Evolutionary conservation across 2,797 vertebrate species (phyloP).

Genomic region (Malurus splendens): DNA sequence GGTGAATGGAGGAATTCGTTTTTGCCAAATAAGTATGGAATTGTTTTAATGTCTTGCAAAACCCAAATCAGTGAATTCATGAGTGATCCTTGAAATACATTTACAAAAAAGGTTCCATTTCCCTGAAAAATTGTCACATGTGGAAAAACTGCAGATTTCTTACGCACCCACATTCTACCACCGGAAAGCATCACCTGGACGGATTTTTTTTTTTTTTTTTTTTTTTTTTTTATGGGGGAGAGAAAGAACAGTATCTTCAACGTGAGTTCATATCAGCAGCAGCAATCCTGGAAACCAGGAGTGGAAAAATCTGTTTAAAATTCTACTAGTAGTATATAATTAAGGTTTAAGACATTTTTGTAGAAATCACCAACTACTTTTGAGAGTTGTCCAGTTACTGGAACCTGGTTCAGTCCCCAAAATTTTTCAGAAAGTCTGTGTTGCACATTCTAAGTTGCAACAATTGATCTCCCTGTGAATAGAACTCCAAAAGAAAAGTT

Average conservation of each 20-base stretch:
- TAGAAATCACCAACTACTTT: neutral
- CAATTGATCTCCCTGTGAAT: neutral
- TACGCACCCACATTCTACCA: neutral
- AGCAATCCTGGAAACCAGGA: neutral
- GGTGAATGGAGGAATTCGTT: neutral
- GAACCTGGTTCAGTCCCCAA: neutral
- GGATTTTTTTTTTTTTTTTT: neutral
- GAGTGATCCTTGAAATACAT: fast-evolving
- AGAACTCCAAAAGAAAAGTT: neutral
- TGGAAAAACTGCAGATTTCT: neutral
- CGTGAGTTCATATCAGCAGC: neutral
- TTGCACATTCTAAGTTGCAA: neutral
- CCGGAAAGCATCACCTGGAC: neutral
- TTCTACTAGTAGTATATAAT: neutral
- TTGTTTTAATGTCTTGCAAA: neutral
- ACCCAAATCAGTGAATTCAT: neutral
- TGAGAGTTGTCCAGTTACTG: neutral
- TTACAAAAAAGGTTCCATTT: neutral
- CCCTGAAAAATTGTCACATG: neutral
- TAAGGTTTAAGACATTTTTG: neutral
- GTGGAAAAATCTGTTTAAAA: neutral
- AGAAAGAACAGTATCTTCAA: neutral
- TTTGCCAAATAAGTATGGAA: neutral
- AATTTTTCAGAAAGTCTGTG: neutral
- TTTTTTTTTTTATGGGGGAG: neutral